Conservation (phyloP, 2,797 vertebrate genomes). For the Leucoraja ocellata region DNA sequence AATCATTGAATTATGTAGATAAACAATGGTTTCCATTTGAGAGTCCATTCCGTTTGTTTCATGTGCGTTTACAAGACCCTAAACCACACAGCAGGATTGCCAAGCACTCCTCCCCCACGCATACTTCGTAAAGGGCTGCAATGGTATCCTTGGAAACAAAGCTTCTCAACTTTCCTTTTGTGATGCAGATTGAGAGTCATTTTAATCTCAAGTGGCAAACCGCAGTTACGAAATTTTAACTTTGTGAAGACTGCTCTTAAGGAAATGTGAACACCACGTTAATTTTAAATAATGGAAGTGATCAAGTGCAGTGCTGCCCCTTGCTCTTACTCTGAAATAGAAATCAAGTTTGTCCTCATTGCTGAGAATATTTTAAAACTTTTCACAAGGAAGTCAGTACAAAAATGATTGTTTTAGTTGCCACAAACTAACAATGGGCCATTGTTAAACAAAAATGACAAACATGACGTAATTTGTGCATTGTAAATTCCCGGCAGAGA, state of each 20-base stretch:
- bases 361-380: conserved; percentile 12
- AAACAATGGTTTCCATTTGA: not conserved
- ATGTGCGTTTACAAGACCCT: not conserved
- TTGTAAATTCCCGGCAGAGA: not conserved
- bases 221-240: not conserved
- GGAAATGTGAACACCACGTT: not conserved
- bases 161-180: not conserved
- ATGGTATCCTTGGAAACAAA: conserved; percentile 37
- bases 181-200: not conserved
- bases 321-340: not conserved
- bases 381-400: not conserved
- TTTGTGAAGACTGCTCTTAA: not conserved
- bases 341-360: not conserved
- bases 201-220: not conserved
- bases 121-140: not conserved
- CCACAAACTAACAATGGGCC: not conserved
- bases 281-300: not conserved
- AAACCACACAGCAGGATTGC: not conserved
- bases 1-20: not conserved
- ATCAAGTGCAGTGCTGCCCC: not conserved
- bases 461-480: too few species aligned
- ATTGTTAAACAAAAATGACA: not conserved
- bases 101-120: not conserved
- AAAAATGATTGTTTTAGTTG: not conserved
- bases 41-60: not conserved